Evolutionary conservation across 2,888 invertebrate species (phyloP), one percentile per base, ranked within the genome.

Genomic region (Heliconius ethilla): DNA sequence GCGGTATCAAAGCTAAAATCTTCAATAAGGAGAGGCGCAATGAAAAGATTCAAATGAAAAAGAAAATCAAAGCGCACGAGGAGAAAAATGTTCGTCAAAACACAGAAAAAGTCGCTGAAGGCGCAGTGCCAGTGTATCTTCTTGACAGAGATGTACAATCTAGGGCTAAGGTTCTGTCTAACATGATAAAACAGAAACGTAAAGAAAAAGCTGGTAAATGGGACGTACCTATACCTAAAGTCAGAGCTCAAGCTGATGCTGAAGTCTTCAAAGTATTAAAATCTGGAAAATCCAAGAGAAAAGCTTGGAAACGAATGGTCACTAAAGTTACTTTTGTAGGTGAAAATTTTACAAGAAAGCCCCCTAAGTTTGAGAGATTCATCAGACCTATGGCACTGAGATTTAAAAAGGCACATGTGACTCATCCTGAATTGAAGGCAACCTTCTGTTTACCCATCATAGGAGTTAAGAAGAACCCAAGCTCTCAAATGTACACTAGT

Each of bases 181-280:
- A 99, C 89, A 99, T 99, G 98, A 99, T 99, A 81, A 99, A 99
- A 92, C 99, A 99, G 91, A 99, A 99, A 91, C 96, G 99, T 1
- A 99, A 99, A 92, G 99, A 99, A 89, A 99, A 99, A 87, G 99
- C 99, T 77, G 99, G 99, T 0, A 99, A 99, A 95, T 99, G 99
- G 99, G 99, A 99, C 86, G 99, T 99, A 0, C 99, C 99, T 0
- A 97, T 99, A 87, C 99, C 99, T 0, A 99, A 99, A 96, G 99
- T 99, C 0, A 96, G 97, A 86, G 99, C 99, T 0, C 98, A 99
- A 85, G 97, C 99, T 2, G 99, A 99, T 86, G 97, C 98, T 0
- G 99, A 99, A 94, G 99, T 99, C 0, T 99, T 99, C 89, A 98
- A 97, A 95, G 97, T 99, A 0, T 90, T 99, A 0, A 97, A 97